Evolutionary conservation across 1,140 invertebrate species (phyloP).

Genomic region (Rhopalosiphum maidis): DNA sequence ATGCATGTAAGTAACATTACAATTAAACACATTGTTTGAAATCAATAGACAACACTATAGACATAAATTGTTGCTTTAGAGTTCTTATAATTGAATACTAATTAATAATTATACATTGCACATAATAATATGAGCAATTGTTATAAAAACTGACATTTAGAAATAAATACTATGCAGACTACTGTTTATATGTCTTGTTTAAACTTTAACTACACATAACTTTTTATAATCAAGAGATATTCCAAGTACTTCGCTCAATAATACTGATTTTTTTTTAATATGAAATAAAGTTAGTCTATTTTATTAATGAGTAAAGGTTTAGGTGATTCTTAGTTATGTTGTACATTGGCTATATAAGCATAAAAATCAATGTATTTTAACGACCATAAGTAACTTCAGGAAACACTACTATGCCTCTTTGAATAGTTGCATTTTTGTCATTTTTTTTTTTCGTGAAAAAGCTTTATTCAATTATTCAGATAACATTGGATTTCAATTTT

Average conservation of each 20-base stretch:
- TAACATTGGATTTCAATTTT: neutral
- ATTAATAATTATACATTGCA: neutral
- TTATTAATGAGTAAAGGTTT: neutral
- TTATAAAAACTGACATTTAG: neutral
- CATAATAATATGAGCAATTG: neutral
- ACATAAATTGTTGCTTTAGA: neutral
- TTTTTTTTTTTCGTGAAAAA: neutral
- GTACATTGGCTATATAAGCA: neutral
- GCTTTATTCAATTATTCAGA: neutral
- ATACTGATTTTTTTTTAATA: neutral
- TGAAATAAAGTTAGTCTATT: neutral
- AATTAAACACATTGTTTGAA: neutral
- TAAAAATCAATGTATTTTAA: neutral
- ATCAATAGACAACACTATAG: neutral
- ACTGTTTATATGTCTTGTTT: neutral
- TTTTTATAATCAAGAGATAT: neutral
- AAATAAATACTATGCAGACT: neutral
- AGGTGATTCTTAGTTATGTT: neutral
- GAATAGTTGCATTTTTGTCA: neutral
- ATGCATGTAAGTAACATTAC: neutral
- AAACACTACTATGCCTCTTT: neutral
- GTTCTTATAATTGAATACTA: neutral
- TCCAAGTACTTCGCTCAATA: neutral
- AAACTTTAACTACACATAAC: neutral
- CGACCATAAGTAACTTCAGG: neutral